Percentiles rank a stretch among this genome's conserved stretches.
Conservation (phyloP, 2,113 vertebrate genomes). For the Brachypteracias leptosomus region DNA sequence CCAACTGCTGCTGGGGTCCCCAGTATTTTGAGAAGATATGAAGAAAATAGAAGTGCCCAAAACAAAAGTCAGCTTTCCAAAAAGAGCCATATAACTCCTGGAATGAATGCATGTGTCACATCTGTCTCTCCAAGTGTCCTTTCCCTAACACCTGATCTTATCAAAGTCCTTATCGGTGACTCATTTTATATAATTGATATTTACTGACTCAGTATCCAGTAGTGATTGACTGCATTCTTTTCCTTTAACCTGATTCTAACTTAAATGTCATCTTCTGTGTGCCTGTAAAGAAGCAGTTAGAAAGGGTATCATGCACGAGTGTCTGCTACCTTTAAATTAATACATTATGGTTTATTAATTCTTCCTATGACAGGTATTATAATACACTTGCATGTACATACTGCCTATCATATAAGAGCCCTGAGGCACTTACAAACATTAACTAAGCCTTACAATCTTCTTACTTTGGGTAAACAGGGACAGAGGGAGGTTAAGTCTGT, state of each 20-base stretch:
- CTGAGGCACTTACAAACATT: slow-evolving; percentile 58
- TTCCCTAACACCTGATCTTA: not conserved
- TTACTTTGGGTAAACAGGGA: slow-evolving; percentile 66
- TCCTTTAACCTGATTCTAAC: slow-evolving; percentile 16
- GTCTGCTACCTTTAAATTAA: slow-evolving; percentile 43
- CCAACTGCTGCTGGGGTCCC: not conserved
- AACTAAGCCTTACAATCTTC: slow-evolving; percentile 62
- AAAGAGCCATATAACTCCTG: not conserved
- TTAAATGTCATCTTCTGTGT: not conserved
- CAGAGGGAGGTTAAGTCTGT: slow-evolving; percentile 61
- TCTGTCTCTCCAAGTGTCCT: not conserved
- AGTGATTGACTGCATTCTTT: not conserved
- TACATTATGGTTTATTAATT: slow-evolving; percentile 46
- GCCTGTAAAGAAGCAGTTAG: not conserved
- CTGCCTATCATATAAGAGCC: not conserved
- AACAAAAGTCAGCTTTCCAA: not conserved
- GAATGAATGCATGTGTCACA: not conserved
- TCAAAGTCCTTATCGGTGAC: not conserved
- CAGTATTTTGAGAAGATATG: not conserved
- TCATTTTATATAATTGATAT: not conserved
- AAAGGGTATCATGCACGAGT: not conserved
- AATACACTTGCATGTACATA: slow-evolving; percentile 15
- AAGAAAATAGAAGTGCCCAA: not conserved
- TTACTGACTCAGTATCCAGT: not conserved
- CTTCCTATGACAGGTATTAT: slow-evolving; percentile 23